phyloP scores from a whole-genome alignment of 2,113 vertebrate species.

The Elanoides forficatus region DNA sequence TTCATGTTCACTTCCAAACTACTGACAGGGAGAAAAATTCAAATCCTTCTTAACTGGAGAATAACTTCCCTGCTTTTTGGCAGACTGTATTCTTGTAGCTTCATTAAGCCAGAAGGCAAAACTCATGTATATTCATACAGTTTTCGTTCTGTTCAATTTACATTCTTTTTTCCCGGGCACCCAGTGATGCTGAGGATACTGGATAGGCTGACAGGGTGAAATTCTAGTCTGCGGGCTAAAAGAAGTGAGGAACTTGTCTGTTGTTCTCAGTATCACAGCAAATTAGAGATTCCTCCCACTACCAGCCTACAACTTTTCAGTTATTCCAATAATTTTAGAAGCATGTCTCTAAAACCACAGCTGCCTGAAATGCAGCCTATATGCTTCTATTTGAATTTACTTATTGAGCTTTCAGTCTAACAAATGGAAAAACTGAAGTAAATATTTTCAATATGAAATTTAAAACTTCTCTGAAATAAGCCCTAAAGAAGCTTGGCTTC shows the following conservation, averaged over 20 bases:
- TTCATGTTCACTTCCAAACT: neutral
- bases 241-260: neutral
- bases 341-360: neutral
- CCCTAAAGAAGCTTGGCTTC: conserved; percentile 49
- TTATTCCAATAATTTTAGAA: neutral
- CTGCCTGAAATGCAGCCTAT: neutral
- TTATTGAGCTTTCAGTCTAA: neutral
- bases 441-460: conserved; percentile 42
- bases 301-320: neutral
- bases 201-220: neutral
- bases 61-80: neutral
- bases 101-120: neutral
- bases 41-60: neutral
- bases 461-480: conserved; percentile 36
- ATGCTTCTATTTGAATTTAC: conserved; percentile 6
- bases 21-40: neutral
- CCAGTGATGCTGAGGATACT: neutral
- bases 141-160: neutral
- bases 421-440: conserved; percentile 43
- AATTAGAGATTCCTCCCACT: neutral
- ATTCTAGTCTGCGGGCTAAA: neutral
- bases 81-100: neutral
- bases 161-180: neutral
- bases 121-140: neutral
- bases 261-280: neutral